phyloP scores from a whole-genome alignment of 2,797 vertebrate genomes.

The Poecilia gillii region DNA sequence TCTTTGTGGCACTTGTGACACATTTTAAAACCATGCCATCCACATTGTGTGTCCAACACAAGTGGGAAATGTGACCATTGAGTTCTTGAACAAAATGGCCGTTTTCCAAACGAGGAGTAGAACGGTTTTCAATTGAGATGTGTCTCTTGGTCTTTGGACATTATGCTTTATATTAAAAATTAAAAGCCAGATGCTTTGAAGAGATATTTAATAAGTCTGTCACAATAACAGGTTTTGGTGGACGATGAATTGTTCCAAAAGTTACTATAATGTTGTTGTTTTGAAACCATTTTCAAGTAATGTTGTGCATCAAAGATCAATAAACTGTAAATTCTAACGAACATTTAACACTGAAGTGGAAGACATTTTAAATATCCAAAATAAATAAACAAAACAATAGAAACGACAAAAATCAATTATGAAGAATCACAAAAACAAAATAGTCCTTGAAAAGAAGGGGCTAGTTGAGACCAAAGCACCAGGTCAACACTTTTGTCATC shows the following conservation, averaged over 20 bases:
- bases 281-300: too few relatives aligned
- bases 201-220: not conserved
- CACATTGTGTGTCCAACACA: constrained; percentile 39
- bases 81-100: constrained; percentile 38
- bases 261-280: too few relatives aligned
- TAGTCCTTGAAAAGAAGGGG: too few relatives aligned
- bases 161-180: not conserved
- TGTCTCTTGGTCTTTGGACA: not conserved
- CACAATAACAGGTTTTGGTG: not conserved
- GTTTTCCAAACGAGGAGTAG: constrained; percentile 33
- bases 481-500: too few relatives aligned
- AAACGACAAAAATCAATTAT: too few relatives aligned
- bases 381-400: too few relatives aligned
- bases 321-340: too few relatives aligned
- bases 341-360: too few relatives aligned
- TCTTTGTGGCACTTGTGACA: constrained; percentile 38
- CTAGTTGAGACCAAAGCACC: too few relatives aligned
- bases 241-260: not conserved
- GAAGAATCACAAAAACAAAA: too few relatives aligned
- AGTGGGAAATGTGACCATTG: constrained; percentile 27
- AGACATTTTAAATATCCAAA: too few relatives aligned
- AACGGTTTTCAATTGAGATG: constrained; percentile 34
- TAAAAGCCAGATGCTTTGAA: not conserved
- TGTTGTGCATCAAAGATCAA: too few relatives aligned
- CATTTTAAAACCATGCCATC: constrained; percentile 32